Conservation (phyloP, 37 sponge, comb jelly and placozoan genomes). For the Spongilla lacustris region DNA sequence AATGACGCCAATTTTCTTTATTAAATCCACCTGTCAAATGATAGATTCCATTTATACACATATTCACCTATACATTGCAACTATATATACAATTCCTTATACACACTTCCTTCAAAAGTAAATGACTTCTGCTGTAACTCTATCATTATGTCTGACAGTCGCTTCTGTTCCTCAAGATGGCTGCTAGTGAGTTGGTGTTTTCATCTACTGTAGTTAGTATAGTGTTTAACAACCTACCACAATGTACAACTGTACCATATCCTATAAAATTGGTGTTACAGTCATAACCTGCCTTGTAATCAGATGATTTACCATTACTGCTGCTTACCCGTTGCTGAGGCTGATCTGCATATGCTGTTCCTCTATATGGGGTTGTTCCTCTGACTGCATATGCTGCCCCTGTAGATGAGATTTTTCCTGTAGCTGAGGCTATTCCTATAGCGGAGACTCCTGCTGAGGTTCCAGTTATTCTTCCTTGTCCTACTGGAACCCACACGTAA, state of each 20-base stretch:
- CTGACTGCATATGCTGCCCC: background rate
- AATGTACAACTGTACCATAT: background rate
- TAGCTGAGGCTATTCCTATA: background rate
- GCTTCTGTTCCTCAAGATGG: too few relatives aligned
- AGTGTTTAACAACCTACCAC: background rate
- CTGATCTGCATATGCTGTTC: background rate
- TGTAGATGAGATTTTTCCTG: background rate
- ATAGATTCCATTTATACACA: background rate
- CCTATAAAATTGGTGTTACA: background rate
- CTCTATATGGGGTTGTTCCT: background rate
- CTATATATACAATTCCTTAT: background rate
- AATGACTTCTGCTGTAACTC: too few relatives aligned
- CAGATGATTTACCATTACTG: background rate
- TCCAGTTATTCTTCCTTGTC: background rate
- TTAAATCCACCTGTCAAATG: background rate
- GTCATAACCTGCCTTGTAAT: background rate
- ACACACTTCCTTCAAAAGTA: background rate
- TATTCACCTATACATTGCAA: background rate
- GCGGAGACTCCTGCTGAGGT: too few relatives aligned
- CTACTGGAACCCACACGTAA: background rate
- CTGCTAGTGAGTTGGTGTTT: too few relatives aligned
- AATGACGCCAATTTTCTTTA: background rate
- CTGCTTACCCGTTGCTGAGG: background rate
- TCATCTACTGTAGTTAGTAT: background rate
- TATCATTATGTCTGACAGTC: too few relatives aligned